These are phyloP conservation scores for Scolopax bukidnonensis DNA, from an alignment of 2,797 vertebrate species.

Conservation along the genomic window DNA sequence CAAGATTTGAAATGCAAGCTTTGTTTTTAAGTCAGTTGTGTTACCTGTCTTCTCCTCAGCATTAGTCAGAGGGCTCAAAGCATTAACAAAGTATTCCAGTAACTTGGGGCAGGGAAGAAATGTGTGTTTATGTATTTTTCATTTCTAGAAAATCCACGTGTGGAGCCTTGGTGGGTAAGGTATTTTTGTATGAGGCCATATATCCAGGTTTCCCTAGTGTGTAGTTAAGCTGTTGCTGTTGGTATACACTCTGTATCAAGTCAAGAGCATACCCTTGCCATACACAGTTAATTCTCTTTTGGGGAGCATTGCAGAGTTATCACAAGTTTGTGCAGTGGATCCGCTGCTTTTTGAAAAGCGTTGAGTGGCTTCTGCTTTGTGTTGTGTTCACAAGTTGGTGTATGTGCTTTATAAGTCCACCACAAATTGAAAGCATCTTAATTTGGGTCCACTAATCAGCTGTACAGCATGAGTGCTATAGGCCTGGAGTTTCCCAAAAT, in stretches of 20 bases:
- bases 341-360: background rate
- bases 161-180: background rate
- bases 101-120: background rate
- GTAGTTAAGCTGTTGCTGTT: background rate
- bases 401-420: background rate
- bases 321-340: background rate
- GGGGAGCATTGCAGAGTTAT: background rate
- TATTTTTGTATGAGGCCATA: background rate
- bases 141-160: background rate
- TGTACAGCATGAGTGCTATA: background rate
- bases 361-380: background rate
- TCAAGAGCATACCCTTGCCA: background rate
- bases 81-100: background rate
- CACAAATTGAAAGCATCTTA: background rate
- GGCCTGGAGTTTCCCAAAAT: background rate
- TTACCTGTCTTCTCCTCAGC: background rate
- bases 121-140: background rate
- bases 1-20: background rate
- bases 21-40: background rate
- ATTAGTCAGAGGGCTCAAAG: background rate
- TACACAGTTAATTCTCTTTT: background rate
- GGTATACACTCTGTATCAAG: background rate
- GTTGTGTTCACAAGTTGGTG: background rate
- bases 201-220: background rate
- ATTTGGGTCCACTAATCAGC: background rate